Conservation (phyloP, 2,797 vertebrate species). For the Poecile montanus region DNA sequence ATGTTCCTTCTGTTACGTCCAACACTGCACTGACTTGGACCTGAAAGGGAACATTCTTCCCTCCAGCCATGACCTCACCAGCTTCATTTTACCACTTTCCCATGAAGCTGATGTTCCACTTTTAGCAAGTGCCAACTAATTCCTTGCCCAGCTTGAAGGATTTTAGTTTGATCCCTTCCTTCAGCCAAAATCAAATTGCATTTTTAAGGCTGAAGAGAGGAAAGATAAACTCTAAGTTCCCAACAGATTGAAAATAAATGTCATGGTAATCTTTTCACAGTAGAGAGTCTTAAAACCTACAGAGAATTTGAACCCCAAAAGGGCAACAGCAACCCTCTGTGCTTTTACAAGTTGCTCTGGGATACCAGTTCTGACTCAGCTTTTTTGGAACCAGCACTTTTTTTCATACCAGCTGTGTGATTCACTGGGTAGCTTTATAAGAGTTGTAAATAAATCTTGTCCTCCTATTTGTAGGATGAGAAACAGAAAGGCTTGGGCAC, state of each 20-base stretch:
- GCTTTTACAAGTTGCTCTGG: background rate
- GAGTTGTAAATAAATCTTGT: background rate
- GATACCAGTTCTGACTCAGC: background rate
- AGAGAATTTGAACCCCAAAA: background rate
- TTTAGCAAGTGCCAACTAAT: background rate
- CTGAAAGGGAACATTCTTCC: background rate
- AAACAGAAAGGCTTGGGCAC: background rate
- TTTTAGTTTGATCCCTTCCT: background rate
- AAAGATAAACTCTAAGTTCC: background rate
- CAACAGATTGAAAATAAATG: background rate
- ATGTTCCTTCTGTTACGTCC: background rate
- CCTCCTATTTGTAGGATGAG: background rate
- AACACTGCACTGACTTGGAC: background rate
- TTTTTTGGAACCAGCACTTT: constrained; percentile 1
- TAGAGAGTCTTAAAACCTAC: background rate
- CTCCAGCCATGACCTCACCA: background rate
- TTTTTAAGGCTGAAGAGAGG: background rate
- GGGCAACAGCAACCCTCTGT: background rate
- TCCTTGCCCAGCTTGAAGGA: background rate
- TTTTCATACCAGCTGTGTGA: background rate
- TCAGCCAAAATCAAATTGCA: background rate
- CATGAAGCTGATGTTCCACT: background rate
- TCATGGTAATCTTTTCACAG: background rate
- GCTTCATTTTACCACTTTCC: background rate
- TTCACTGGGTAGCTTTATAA: background rate